Conservation (phyloP, 2,888 invertebrate species). For the Cryptocephalus moraei region DNA sequence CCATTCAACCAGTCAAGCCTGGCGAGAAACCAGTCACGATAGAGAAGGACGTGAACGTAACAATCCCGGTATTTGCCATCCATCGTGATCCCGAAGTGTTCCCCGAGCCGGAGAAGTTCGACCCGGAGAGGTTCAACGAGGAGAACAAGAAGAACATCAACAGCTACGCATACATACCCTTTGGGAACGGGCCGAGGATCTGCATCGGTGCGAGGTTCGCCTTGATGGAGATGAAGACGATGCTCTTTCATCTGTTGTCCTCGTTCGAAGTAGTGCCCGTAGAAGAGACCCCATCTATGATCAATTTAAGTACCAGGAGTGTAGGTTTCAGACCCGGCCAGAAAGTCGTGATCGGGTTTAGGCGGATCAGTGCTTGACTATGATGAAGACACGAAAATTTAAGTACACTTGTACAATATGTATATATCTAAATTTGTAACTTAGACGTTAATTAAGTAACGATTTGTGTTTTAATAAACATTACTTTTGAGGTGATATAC, state of each 20-base stretch:
- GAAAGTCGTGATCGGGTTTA: no score
- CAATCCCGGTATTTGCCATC: conserved; percentile 41
- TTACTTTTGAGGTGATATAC: no score
- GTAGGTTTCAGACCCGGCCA: no score
- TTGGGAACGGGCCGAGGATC: conserved; percentile 40
- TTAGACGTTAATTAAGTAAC: no score
- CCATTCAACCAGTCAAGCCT: conserved; percentile 40
- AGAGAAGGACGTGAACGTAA: conserved; percentile 39
- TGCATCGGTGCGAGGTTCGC: conserved; percentile 27
- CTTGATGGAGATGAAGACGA: not conserved
- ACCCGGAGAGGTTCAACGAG: conserved; percentile 45
- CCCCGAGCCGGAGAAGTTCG: conserved; percentile 44
- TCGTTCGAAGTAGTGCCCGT: no score
- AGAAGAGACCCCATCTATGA: no score
- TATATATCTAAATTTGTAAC: no score
- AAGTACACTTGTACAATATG: no score
- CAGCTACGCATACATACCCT: conserved; percentile 43
- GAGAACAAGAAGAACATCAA: conserved; percentile 44
- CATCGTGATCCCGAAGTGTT: conserved; percentile 47
- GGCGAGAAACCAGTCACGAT: conserved; percentile 27
- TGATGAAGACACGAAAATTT: no score
- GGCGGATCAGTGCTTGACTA: no score
- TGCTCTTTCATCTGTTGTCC: not conserved
- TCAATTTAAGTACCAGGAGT: no score
- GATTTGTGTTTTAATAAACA: no score